These are phyloP conservation scores for Trachelus tabidus DNA, from an alignment of 2,888 invertebrate genomes.

Conservation along the genomic window DNA sequence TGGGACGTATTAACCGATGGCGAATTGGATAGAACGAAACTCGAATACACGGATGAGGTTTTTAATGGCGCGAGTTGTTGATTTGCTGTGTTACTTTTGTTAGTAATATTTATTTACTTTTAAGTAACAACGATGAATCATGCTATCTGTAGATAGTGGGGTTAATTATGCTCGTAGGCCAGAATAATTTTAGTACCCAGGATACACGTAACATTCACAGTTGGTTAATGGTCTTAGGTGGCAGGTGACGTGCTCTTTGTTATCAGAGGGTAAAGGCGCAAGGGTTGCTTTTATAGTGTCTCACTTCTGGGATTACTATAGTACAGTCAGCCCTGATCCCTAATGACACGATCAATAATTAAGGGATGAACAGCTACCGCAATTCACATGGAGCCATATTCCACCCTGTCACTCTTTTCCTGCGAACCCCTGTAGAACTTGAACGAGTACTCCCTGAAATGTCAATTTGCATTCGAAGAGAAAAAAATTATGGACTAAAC, in stretches of 20 bases:
- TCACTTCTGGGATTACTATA: not conserved
- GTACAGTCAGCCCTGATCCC: not conserved
- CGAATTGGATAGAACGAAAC: not conserved
- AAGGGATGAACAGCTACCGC: not conserved
- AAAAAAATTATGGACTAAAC: not conserved
- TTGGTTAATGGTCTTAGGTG: constrained; percentile 12
- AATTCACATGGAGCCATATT: not conserved
- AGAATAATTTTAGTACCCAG: not conserved
- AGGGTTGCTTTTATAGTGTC: not conserved
- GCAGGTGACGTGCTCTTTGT: not conserved
- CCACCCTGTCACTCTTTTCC: not conserved
- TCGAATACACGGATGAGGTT: not conserved
- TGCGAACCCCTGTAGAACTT: not conserved
- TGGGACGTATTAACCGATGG: not conserved
- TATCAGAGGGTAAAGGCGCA: not conserved
- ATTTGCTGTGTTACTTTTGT: not conserved
- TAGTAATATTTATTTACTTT: no score
- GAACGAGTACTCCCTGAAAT: not conserved
- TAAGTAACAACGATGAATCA: no score
- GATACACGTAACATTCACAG: constrained; percentile 1
- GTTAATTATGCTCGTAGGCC: not conserved
- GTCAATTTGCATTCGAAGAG: not conserved
- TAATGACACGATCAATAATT: constrained; percentile 2
- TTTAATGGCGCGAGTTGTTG: not conserved
- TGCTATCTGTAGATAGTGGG: not conserved